A percentile compares a stretch with the other conserved stretches of the same genome.
These are phyloP conservation scores for Aspidapion aeneum DNA, from an alignment of 2,888 invertebrate genomes.

Conservation along the genomic window DNA sequence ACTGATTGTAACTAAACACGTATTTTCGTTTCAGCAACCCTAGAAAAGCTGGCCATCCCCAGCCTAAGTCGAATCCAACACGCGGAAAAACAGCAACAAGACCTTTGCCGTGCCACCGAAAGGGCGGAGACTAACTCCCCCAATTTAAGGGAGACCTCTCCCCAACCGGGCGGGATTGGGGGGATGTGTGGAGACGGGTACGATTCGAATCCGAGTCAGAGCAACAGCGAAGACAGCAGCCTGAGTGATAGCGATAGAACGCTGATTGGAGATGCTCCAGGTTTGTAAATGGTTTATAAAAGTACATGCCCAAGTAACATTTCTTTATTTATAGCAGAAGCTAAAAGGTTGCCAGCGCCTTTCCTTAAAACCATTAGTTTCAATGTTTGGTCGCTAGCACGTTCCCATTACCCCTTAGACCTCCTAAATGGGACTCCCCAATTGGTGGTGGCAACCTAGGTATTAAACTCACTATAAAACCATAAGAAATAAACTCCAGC, in stretches of 20 bases:
- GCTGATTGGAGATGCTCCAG: constrained; percentile 57
- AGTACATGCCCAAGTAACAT: too few relatives aligned
- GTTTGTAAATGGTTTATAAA: too few relatives aligned
- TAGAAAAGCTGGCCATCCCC: constrained; percentile 54
- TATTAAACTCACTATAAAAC: too few relatives aligned
- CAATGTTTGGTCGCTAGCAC: too few relatives aligned
- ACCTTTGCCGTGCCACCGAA: constrained; percentile 15
- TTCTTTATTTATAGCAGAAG: too few relatives aligned
- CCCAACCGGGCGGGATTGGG: constrained; percentile 35
- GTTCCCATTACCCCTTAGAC: too few relatives aligned
- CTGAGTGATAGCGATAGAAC: constrained; percentile 70
- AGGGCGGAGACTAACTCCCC: constrained; percentile 39
- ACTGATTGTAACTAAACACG: too few relatives aligned
- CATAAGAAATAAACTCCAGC: too few relatives aligned
- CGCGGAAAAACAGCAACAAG: constrained; percentile 29
- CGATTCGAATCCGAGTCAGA: constrained; percentile 55
- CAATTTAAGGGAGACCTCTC: constrained; percentile 36
- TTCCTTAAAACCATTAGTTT: too few relatives aligned
- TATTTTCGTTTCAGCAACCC: constrained; percentile 29
- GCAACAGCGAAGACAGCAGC: constrained; percentile 74
- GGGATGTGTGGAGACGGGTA: constrained; percentile 38
- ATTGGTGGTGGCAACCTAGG: too few relatives aligned
- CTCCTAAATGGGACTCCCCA: too few relatives aligned
- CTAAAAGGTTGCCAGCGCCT: too few relatives aligned
- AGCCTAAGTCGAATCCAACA: constrained; percentile 44